Conservation (phyloP, 2,888 invertebrate genomes). For the Macaria notata region DNA sequence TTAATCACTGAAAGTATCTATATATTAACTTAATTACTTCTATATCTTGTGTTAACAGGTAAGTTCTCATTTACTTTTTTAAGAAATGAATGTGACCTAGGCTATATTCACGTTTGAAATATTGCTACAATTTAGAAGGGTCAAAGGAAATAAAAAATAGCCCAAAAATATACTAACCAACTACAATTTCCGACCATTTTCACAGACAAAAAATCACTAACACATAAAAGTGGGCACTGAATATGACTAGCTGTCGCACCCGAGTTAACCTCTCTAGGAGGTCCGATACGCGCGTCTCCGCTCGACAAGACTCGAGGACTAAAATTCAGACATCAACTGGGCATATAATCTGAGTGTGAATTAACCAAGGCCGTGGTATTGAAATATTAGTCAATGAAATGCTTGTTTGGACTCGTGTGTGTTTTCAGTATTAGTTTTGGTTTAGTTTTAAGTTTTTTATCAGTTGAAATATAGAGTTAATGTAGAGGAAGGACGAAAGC, state of each 20-base stretch:
- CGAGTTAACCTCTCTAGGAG: conserved; percentile 30
- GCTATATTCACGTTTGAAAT: not conserved
- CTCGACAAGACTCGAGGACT: conserved; percentile 51
- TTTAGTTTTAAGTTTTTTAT: too few relatives aligned
- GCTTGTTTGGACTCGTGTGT: conserved; percentile 1
- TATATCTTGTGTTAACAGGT: too few relatives aligned
- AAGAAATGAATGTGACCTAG: not conserved
- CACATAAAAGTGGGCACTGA: conserved; percentile 13
- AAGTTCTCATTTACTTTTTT: too few relatives aligned
- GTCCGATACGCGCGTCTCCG: conserved; percentile 50
- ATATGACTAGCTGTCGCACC: conserved; percentile 13
- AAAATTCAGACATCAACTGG: not conserved
- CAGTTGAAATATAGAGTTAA: too few relatives aligned
- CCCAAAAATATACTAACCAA: conserved; percentile 35
- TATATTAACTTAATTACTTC: too few relatives aligned
- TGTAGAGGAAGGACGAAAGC: too few relatives aligned
- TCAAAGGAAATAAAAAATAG: too few relatives aligned
- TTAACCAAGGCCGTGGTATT: conserved; percentile 39
- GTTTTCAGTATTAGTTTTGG: not conserved
- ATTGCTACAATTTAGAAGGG: too few relatives aligned
- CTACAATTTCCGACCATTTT: conserved; percentile 36
- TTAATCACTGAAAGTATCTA: too few relatives aligned
- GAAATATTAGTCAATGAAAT: conserved; percentile 20
- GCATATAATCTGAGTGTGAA: conserved; percentile 18
- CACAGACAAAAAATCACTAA: conserved; percentile 17